Evolutionary conservation across 2,113 vertebrate genomes (phyloP), one percentile per base, ranked within the genome.

Genomic region (Platichthys flesus): DNA sequence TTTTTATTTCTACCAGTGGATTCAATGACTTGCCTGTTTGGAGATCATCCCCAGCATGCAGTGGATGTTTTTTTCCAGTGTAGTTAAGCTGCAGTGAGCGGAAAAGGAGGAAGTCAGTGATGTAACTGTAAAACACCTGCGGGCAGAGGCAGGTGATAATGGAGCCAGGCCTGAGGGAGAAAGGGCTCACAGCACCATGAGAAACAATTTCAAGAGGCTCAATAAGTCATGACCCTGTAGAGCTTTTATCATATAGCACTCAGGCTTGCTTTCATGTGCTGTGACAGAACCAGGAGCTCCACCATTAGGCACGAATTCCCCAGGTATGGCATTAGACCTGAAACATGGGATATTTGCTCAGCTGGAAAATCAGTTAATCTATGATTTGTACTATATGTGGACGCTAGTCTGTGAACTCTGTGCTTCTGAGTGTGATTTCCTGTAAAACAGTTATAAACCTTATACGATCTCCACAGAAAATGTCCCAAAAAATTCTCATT

Each of bases 141-240:
- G 85, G 82, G 76, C 83, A 76, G 56, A 82, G 23, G 64, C 49
- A 56, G 82, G 83, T 56, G 84, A 88, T 90, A 92, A 93, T 90
- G 89, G 86, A 88, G 67, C 67, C 71, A 35, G 76, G 68, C 84
- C 80, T 73, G 81, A 78, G 86, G 82, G 86, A 84, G 81, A 57
- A 85, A 77, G 58, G 83, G 82, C 89, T 82, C 57, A 78, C 79
- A 76, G 79, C 73, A 75, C 72, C 40, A 18, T 66, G 77, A 89
- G 88, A 90, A 81, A 89, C 83, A 89, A 88, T 90, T 91, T 88
- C 80, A 87, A 56, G 76, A 74, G 66, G 85, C 87, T 92, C 90
- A 94, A 93, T 94, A 93, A 90, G 89, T 94, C 91, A 93, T 83
- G 86, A 92, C 91, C 90, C 85, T 79, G 72, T 67, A 76, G 86